Evolutionary conservation across 2,113 vertebrate genomes (phyloP).

Genomic region (Proterorhinus semilunaris): DNA sequence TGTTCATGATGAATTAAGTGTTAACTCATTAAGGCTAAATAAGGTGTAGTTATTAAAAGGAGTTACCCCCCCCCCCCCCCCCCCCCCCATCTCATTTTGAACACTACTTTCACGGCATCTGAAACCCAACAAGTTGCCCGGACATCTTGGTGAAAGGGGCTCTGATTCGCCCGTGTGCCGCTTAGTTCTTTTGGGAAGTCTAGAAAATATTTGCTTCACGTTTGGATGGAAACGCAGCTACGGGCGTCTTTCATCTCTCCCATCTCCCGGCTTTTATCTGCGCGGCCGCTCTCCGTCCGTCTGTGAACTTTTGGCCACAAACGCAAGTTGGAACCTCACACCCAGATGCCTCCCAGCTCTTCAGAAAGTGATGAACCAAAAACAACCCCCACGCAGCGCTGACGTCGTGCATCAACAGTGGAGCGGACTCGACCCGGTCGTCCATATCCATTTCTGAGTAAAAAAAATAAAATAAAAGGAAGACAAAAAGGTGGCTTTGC

Average conservation of each 20-base stretch:
- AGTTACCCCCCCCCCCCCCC: too few species aligned
- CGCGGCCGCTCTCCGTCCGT: constrained; percentile 12
- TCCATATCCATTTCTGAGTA: not conserved
- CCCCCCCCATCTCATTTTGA: not conserved
- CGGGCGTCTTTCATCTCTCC: constrained; percentile 26
- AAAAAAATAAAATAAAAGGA: too few species aligned
- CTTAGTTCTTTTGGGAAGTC: not conserved
- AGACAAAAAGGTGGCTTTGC: not conserved
- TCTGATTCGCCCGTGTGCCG: not conserved
- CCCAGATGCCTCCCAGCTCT: constrained; percentile 46
- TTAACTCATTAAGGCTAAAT: too few species aligned
- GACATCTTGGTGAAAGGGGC: not conserved
- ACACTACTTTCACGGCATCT: not conserved
- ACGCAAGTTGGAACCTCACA: constrained; percentile 52
- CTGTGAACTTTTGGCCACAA: constrained; percentile 58
- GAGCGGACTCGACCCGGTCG: constrained; percentile 4
- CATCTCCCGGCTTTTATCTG: constrained; percentile 33
- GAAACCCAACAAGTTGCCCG: not conserved
- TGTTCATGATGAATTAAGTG: too few species aligned
- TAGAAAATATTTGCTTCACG: constrained; percentile 6
- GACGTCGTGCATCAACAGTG: constrained; percentile 54
- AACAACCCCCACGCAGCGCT: constrained; percentile 34
- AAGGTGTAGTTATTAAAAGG: too few species aligned
- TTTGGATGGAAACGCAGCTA: not conserved
- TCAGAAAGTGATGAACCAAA: constrained; percentile 60